Evolutionary conservation across 2,888 invertebrate genomes (phyloP).

Genomic region (Elmis aenea): DNA sequence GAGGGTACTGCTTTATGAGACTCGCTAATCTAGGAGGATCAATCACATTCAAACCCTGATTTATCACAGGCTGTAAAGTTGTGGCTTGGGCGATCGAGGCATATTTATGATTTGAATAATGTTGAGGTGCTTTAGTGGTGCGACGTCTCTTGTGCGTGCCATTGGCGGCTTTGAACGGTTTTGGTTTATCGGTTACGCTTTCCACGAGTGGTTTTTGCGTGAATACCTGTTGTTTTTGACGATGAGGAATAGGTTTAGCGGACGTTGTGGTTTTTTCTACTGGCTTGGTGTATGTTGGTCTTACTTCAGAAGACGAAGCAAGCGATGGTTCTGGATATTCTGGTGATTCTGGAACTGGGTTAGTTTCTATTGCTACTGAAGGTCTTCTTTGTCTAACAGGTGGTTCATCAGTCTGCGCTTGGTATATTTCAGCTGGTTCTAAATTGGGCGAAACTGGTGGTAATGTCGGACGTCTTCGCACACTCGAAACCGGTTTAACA

Average conservation of each 20-base stretch:
- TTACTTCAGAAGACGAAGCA: too few species aligned
- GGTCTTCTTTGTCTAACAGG: not conserved
- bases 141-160: slow-evolving; percentile 8
- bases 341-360: not conserved
- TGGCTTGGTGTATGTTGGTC: too few species aligned
- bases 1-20: not conserved
- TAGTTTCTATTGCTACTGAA: not conserved
- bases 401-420: not conserved
- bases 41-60: slow-evolving; percentile 19
- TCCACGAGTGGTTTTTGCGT: slow-evolving; percentile 9
- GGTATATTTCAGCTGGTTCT: too few species aligned
- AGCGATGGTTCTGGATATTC: too few species aligned
- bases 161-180: slow-evolving; percentile 1
- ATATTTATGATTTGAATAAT: slow-evolving; percentile 38
- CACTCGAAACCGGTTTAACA: slow-evolving; percentile 9
- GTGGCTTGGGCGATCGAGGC: slow-evolving; percentile 26
- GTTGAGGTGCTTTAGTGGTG: slow-evolving; percentile 12
- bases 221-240: slow-evolving; percentile 9
- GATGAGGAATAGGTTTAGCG: not conserved
- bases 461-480: slow-evolving; percentile 12
- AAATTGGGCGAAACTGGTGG: not conserved
- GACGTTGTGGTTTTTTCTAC: not conserved
- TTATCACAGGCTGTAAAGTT: not conserved
- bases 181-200: slow-evolving; percentile 1
- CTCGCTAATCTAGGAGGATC: slow-evolving; percentile 17